Evolutionary conservation across 2,113 vertebrate genomes (phyloP), one percentile per base, ranked within the genome.

Genomic region (Pseudorectes ferrugineus): DNA sequence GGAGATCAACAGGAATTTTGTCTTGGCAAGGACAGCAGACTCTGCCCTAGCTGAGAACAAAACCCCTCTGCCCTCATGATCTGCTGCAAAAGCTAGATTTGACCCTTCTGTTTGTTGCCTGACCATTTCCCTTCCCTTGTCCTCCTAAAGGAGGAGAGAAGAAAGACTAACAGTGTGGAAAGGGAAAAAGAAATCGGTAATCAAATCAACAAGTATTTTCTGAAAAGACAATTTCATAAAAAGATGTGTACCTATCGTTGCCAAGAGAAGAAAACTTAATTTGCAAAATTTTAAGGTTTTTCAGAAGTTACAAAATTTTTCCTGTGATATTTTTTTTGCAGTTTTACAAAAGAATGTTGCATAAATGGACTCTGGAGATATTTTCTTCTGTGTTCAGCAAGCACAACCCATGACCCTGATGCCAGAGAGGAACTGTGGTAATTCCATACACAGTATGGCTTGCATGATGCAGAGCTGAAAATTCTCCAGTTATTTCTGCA

Each of bases 181-280:
- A 83, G 6, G 21, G 35, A 31, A 81, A 76, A 81, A 6, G 3
- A 67, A 73, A 67, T 14, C 0, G 0, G 9, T 31, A 68, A 28
- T 52, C 4, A 52, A 86, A 55, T 51, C 11, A 12, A n/a, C 10
- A 49, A 36, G 9, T 25, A 36, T 70, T 59, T 86, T 74, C 31
- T 70, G 14, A 54, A 68, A 22, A 54, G 12, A 40, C 2, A 68
- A 22, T 68, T 58, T 54, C 33, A 48, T 45, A 49, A 54, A 54
- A 77, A 48, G 3, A 3, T 52, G 12, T 13, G 14, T 52, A 35
- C 0, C 1, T 40, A 29, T 15, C 1, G 0, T 35, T 65, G 9
- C 12, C 26, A 22, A 46, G 12, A 31, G 31, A 83, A 59, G 25
- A 71, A 70, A 55, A 55, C 0, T 2, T 20, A 6, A 3, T 65